Conservation (phyloP, 2,888 invertebrate species). For the Phrixothrix hirtus region DNA sequence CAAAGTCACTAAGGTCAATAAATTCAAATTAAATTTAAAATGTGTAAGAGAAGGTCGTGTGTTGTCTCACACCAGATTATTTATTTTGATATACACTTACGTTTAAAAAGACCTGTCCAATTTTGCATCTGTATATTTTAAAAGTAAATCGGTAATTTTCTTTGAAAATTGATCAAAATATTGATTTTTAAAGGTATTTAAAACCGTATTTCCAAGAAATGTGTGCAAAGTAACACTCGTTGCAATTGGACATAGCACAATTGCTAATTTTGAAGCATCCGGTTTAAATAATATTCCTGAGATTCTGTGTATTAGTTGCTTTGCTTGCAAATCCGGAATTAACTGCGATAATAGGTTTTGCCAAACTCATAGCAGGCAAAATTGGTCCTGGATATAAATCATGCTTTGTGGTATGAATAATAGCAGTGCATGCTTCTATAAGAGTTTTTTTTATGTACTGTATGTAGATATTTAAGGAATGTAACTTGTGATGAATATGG, state of each 20-base stretch:
- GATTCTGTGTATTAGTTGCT: too few relatives aligned
- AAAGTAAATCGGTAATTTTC: constrained; percentile 38
- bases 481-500: constrained; percentile 47
- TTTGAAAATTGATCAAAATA: too few relatives aligned
- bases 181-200: constrained; percentile 43
- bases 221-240: constrained; percentile 46
- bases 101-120: too few relatives aligned
- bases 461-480: constrained; percentile 48
- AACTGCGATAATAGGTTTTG: too few relatives aligned
- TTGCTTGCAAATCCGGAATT: constrained; percentile 47
- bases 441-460: constrained; percentile 49
- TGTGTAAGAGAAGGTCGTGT: too few relatives aligned
- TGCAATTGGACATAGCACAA: constrained; percentile 47
- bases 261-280: constrained; percentile 44
- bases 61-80: too few relatives aligned
- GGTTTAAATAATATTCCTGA: constrained; percentile 47
- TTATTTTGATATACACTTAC: too few relatives aligned
- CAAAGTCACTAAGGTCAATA: too few relatives aligned
- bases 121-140: too few relatives aligned
- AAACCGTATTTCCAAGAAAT: constrained; percentile 50
- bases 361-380: constrained; percentile 46
- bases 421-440: constrained; percentile 45
- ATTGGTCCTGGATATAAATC: constrained; percentile 47
- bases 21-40: too few relatives aligned
- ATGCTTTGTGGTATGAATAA: too few relatives aligned